Base-by-base conservation (phyloP, 2,888 invertebrate genomes). In the Hirtodrosophila histrioides region DNA sequence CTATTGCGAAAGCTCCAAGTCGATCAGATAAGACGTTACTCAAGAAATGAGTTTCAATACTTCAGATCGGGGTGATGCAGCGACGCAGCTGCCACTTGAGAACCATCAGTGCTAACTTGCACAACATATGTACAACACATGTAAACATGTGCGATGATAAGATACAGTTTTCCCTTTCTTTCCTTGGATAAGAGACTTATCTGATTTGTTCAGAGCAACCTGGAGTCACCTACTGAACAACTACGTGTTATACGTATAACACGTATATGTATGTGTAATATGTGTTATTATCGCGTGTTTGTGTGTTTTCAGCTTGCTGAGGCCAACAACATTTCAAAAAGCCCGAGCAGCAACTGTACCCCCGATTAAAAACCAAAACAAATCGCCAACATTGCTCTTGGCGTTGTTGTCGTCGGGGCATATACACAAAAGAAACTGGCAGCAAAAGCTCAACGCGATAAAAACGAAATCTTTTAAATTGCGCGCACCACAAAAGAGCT, bases 391-490 rank as follows among this genome's bases (percentile, higher is more conserved):
- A 55, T 62, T 40, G 31, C 37, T 41, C 35, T 17, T 54, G 70
- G 64, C 61, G 64, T 11, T 31, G 55, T 39, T 35, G 56, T 46
- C 23, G 56, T 46, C 23, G 24, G 10, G 54, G 76, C 76, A 49
- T 51, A 78, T 60, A 83, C 73, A 67, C n/a, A n/a, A n/a, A 64
- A 49, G 64, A 60, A 62, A 61, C 64, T 40, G 66, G 55, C 69
- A 46, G 62, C 46, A 63, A 83, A 82, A 86, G 86, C 86, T 84
- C 65, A 23, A 36, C 79, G 49, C 36, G 55, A 84, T 86, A 84
- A 79, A 84, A 86, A 27, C 27, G 83, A 86, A 78, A 80, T 78
- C 83, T 83, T 70, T 84, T 83, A 86, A 84, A 86, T 83, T 84
- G 83, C 84, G 72, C 84, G 76, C 80, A 84, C 80, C 74, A 66